These are phyloP conservation scores for Galeruca laticollis DNA, from an alignment of 2,888 invertebrate species.

Conservation along the genomic window DNA sequence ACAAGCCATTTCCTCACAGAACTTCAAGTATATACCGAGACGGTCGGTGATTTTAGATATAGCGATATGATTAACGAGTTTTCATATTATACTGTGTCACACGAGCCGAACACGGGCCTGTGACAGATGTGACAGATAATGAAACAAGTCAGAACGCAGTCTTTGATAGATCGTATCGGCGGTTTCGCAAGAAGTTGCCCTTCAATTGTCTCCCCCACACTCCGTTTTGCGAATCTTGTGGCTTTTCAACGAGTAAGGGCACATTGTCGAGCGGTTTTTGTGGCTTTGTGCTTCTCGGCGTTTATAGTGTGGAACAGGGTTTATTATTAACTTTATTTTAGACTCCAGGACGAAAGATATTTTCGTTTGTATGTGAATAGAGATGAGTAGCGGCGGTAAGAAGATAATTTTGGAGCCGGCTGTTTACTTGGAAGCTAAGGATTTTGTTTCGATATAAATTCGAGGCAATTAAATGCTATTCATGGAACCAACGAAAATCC, in stretches of 20 bases:
- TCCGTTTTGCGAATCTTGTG: constrained; percentile 16
- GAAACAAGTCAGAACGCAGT: constrained; percentile 12
- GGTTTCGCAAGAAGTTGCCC: constrained; percentile 16
- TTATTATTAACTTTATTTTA: constrained; percentile 17
- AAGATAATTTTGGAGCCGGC: neutral
- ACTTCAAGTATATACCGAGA: constrained; percentile 9
- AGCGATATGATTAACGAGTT: constrained; percentile 31
- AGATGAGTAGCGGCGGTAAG: neutral
- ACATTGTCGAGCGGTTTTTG: constrained; percentile 20
- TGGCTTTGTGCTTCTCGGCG: constrained; percentile 13
- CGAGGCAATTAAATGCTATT: neutral
- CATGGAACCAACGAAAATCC: neutral
- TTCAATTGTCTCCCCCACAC: constrained; percentile 27
- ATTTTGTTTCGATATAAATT: neutral
- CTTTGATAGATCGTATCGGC: constrained; percentile 32
- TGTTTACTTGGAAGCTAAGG: neutral
- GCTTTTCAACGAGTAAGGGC: constrained; percentile 20
- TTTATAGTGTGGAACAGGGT: constrained; percentile 17
- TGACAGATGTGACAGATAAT: constrained; percentile 28
- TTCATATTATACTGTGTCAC: neutral
- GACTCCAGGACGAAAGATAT: neutral
- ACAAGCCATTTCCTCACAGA: constrained; percentile 11
- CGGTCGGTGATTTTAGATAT: constrained; percentile 26
- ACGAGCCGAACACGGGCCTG: constrained; percentile 12
- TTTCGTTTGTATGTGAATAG: constrained; percentile 2